Conservation (phyloP, 1,140 invertebrate species). For the Drosophila carrolli region DNA sequence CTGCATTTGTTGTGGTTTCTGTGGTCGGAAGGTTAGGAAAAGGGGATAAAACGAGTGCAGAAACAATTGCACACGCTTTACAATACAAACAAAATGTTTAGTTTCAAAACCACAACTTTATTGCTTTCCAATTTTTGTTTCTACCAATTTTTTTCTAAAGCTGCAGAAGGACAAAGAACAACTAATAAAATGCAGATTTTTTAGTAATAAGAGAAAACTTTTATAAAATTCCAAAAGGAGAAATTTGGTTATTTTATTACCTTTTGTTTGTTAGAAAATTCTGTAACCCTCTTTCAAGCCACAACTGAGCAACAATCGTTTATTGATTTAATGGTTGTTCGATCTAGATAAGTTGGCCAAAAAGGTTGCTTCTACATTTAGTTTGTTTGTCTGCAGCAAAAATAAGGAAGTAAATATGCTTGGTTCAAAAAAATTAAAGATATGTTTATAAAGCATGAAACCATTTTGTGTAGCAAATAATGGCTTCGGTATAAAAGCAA, state of each 20-base stretch:
- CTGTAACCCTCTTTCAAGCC: too few relatives aligned
- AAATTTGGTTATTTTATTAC: neutral
- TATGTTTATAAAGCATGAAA: too few relatives aligned
- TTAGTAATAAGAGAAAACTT: neutral
- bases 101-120: neutral
- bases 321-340: too few relatives aligned
- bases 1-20: constrained; percentile 61
- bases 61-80: constrained; percentile 10
- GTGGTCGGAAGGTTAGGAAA: constrained; percentile 38
- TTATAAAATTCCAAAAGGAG: neutral
- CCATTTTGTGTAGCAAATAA: too few relatives aligned
- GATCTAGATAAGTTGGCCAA: too few relatives aligned
- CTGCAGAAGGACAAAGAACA: neutral
- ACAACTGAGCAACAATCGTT: too few relatives aligned
- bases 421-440: too few relatives aligned
- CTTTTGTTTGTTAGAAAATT: too few relatives aligned
- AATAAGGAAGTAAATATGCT: too few relatives aligned
- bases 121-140: constrained; percentile 23
- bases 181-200: neutral
- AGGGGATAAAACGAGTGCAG: constrained; percentile 6
- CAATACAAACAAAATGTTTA: constrained; percentile 9
- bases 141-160: neutral
- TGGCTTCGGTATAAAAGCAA: too few relatives aligned
- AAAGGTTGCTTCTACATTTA: too few relatives aligned
- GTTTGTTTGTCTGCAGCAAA: too few relatives aligned